phyloP scores from a whole-genome alignment of 2,797 vertebrate genomes.

The Lacerta bilineata region DNA sequence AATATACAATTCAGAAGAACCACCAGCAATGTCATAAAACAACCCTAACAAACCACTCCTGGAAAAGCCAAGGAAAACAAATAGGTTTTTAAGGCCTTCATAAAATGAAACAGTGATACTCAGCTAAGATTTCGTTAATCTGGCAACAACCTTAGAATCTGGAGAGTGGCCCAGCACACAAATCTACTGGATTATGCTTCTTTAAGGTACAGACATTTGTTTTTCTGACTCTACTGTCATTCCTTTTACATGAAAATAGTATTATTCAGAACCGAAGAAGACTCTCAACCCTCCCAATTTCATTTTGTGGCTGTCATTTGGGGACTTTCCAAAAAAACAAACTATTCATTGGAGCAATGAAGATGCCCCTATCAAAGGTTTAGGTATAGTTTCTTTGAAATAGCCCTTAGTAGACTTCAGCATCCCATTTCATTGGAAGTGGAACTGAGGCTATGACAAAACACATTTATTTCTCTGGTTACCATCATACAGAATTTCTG shows the following conservation, averaged over 20 bases:
- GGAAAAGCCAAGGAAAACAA: no score
- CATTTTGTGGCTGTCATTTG: not conserved
- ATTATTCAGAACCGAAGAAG: not conserved
- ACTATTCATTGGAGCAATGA: not conserved
- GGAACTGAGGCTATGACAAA: constrained; percentile 8
- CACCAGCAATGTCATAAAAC: no score
- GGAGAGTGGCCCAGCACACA: no score
- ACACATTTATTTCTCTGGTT: not conserved
- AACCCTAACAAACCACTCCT: no score
- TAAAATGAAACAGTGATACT: no score
- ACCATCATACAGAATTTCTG: not conserved
- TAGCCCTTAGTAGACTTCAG: not conserved
- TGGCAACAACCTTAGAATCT: no score
- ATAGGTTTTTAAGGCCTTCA: no score
- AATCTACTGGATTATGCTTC: not conserved
- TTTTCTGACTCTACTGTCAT: not conserved
- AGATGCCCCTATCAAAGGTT: not conserved
- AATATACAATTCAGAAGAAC: no score
- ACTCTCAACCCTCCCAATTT: no score
- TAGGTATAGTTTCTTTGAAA: not conserved
- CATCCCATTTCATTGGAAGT: not conserved
- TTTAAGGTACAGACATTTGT: not conserved
- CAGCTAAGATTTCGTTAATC: no score
- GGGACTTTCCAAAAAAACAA: not conserved
- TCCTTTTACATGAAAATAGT: not conserved